These are phyloP conservation scores for Drosophila pachea DNA, from an alignment of 1,140 invertebrate genomes.

Conservation along the genomic window DNA sequence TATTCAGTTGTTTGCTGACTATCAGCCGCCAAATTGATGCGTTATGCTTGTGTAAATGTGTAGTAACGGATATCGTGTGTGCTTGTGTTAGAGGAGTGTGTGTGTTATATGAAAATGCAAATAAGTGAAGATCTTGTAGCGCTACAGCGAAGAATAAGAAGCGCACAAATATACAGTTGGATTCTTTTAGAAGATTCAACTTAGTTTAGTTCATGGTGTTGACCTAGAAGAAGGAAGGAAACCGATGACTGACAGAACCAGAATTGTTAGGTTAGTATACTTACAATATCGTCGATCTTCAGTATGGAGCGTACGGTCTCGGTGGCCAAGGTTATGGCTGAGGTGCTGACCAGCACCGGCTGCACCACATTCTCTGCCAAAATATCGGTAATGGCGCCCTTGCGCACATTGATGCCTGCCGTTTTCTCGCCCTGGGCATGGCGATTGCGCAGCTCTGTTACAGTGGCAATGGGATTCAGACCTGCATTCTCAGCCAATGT, in stretches of 20 bases:
- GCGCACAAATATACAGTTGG: slow-evolving; percentile 26
- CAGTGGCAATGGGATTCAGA: slow-evolving; percentile 97
- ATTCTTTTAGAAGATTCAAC: slow-evolving; percentile 4
- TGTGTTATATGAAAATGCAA: slow-evolving; percentile 53
- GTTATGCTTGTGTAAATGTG: slow-evolving; percentile 20
- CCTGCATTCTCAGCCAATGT: slow-evolving; percentile 99
- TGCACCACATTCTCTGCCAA: slow-evolving; percentile 98
- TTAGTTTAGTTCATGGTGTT: slow-evolving; percentile 73
- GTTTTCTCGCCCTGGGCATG: slow-evolving; percentile 91
- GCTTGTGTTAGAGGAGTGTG: slow-evolving; percentile 11
- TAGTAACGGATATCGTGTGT: slow-evolving; percentile 2
- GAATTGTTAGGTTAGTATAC: slow-evolving; percentile 60
- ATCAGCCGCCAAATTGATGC: slow-evolving; percentile 43
- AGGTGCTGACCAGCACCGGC: slow-evolving; percentile 95
- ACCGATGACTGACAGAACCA: slow-evolving; percentile 1
- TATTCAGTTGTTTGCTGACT: slow-evolving; percentile 55
- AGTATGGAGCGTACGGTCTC: slow-evolving; percentile 98
- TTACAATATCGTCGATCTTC: slow-evolving; percentile 99
- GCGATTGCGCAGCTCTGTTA: slow-evolving; percentile 96
- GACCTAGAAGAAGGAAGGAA: slow-evolving; percentile 46
- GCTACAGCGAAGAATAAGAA: background rate
- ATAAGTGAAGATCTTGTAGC: slow-evolving; percentile 38
- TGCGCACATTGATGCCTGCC: slow-evolving; percentile 98
- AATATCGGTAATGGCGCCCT: slow-evolving; percentile 97
- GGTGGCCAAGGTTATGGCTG: slow-evolving; percentile 95